A percentile compares a stretch with the other conserved stretches of the same genome.
Evolutionary conservation across 2,797 vertebrate genomes (phyloP).

Genomic region (Jordanella pulchra): DNA sequence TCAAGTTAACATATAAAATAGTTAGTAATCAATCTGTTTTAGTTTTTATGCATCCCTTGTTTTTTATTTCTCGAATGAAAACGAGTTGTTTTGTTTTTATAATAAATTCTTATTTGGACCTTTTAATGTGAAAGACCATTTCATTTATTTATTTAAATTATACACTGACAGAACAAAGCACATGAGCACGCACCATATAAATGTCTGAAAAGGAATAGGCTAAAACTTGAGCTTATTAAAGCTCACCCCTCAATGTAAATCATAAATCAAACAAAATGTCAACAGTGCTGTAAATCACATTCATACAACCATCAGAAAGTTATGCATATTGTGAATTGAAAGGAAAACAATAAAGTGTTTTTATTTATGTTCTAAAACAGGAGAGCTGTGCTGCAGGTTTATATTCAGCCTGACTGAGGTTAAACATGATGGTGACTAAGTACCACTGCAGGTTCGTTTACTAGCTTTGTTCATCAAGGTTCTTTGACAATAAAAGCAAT

Average conservation of each 20-base stretch:
- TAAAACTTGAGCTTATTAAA: too few relatives aligned
- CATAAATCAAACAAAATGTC: too few relatives aligned
- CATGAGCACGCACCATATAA: too few relatives aligned
- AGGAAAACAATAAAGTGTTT: background rate
- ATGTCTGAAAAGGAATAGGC: too few relatives aligned
- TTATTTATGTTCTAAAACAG: background rate
- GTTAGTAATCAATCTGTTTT: constrained; percentile 7
- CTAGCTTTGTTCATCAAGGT: background rate
- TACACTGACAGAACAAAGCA: too few relatives aligned
- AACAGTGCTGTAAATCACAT: too few relatives aligned
- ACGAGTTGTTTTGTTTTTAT: constrained; percentile 9
- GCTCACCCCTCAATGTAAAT: too few relatives aligned
- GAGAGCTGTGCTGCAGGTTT: too few relatives aligned
- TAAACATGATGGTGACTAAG: too few relatives aligned
- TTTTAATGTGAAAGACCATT: constrained; percentile 1
- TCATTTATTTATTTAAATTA: too few relatives aligned
- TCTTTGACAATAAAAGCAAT: background rate
- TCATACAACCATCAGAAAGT: background rate
- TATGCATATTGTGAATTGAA: background rate
- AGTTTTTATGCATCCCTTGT: background rate
- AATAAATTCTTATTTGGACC: constrained; percentile 6
- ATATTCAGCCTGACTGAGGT: too few relatives aligned
- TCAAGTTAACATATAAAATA: constrained; percentile 18
- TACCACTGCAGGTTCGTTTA: background rate
- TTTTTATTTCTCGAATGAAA: background rate